Conservation (phyloP, 2,888 invertebrate species). For the Andrena marginata region DNA sequence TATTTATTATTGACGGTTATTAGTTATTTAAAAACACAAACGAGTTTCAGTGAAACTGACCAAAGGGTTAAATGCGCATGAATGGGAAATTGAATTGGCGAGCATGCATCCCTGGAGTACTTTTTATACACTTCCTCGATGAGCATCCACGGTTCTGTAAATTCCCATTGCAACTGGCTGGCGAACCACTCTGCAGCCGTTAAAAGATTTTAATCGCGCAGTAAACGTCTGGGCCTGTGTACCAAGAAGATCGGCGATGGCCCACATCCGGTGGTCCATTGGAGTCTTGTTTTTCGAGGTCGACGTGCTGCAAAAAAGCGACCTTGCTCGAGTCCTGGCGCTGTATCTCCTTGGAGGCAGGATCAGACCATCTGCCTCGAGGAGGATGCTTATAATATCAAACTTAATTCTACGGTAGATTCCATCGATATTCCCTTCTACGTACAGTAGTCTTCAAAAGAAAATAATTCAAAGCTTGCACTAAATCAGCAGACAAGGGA, state of each 20-base stretch:
- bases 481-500: too few relatives aligned
- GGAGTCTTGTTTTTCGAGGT: constrained; percentile 52
- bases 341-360: constrained; percentile 47
- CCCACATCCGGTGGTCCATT: constrained; percentile 70
- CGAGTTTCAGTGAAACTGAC: too few relatives aligned
- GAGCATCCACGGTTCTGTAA: background rate
- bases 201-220: constrained; percentile 61
- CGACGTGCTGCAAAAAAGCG: constrained; percentile 70
- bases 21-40: too few relatives aligned
- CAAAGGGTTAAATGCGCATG: too few relatives aligned
- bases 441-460: too few relatives aligned
- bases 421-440: constrained; percentile 1
- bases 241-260: constrained; percentile 59
- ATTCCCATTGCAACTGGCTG: constrained; percentile 31
- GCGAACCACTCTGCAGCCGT: constrained; percentile 35
- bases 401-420: constrained; percentile 65
- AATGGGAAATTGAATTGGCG: too few relatives aligned
- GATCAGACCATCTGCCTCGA: constrained; percentile 68
- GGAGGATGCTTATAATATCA: constrained; percentile 65
- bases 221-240: constrained; percentile 55
- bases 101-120: too few relatives aligned
- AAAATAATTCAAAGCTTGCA: too few relatives aligned
- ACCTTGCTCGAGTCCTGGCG: constrained; percentile 61
- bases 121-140: background rate
- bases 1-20: too few relatives aligned